Conservation (phyloP, 2,888 invertebrate genomes). For the Cerastis leucographa region DNA sequence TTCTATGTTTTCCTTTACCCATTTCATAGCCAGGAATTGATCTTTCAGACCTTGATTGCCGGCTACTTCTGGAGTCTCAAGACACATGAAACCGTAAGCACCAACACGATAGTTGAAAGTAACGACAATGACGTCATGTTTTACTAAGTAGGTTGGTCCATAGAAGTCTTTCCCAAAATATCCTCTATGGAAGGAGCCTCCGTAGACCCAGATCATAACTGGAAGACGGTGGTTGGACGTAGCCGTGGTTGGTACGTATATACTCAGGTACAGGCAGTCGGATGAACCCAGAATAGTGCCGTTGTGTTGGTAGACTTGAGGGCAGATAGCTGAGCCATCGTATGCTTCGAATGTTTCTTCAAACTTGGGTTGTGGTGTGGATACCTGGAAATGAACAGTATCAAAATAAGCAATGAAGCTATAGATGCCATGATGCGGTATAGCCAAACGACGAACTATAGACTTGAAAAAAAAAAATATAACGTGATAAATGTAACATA, state of each 20-base stretch:
- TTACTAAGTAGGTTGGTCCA: slow-evolving; percentile 75
- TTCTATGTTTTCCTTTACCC: slow-evolving; percentile 78
- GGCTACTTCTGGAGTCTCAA: slow-evolving; percentile 74
- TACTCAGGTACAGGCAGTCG: slow-evolving; percentile 76
- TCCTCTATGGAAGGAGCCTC: slow-evolving; percentile 74
- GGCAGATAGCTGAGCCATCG: slow-evolving; percentile 75
- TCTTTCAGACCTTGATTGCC: slow-evolving; percentile 83
- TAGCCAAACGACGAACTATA: not conserved
- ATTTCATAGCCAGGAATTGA: slow-evolving; percentile 76
- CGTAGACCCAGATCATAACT: slow-evolving; percentile 78
- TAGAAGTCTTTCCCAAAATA: slow-evolving; percentile 62
- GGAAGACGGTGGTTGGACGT: slow-evolving; percentile 71
- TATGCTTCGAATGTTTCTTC: slow-evolving; percentile 74
- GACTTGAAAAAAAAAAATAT: not conserved
- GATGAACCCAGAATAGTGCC: slow-evolving; percentile 66
- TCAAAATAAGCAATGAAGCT: not conserved
- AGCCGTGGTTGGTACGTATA: slow-evolving; percentile 75
- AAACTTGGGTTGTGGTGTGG: slow-evolving; percentile 67
- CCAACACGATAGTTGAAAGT: slow-evolving; percentile 77
- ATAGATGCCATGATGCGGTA: not conserved
- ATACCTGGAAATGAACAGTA: slow-evolving; percentile 8
- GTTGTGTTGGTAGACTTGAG: slow-evolving; percentile 72
- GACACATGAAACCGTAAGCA: slow-evolving; percentile 82
- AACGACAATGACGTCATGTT: slow-evolving; percentile 77
- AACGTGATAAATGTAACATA: not conserved